phyloP scores from a whole-genome alignment of 2,113 vertebrate genomes.

The Chinchilla lanigera region DNA sequence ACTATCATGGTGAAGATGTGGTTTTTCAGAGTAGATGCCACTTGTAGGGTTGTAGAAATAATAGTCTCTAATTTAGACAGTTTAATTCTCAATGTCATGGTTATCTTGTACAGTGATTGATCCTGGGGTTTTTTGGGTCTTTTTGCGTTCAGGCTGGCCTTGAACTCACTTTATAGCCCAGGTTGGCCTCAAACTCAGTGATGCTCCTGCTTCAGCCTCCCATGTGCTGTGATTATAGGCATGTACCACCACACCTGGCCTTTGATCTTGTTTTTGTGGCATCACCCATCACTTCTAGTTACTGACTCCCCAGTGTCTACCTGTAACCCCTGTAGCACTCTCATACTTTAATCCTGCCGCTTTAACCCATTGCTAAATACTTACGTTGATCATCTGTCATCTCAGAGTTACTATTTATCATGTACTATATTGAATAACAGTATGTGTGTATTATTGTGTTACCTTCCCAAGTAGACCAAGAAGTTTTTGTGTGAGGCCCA shows the following conservation, averaged over 20 bases:
- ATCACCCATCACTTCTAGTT: background rate
- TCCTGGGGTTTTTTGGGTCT: background rate
- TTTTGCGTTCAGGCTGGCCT: no score
- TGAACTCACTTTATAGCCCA: no score
- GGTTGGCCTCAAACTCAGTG: no score
- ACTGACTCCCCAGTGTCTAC: background rate
- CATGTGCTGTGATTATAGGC: no score
- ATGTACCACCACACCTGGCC: no score
- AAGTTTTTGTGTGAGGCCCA: background rate
- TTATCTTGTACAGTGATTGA: slow-evolving; percentile 12
- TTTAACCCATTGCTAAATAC: background rate
- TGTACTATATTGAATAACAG: slow-evolving; percentile 15
- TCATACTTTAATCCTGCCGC: slow-evolving; percentile 1
- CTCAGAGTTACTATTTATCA: background rate
- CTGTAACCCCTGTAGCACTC: background rate
- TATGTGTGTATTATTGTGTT: slow-evolving; percentile 9
- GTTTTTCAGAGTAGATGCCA: background rate
- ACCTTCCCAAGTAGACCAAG: slow-evolving; percentile 5
- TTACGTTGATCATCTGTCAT: slow-evolving; percentile 27
- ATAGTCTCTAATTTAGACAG: background rate
- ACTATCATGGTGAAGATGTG: slow-evolving; percentile 43
- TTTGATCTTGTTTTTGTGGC: background rate
- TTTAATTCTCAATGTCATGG: slow-evolving; percentile 14
- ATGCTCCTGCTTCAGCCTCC: no score
- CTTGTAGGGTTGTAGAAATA: background rate